Conservation (phyloP, 2,888 invertebrate species). For the Odontocolon sp. region DNA sequence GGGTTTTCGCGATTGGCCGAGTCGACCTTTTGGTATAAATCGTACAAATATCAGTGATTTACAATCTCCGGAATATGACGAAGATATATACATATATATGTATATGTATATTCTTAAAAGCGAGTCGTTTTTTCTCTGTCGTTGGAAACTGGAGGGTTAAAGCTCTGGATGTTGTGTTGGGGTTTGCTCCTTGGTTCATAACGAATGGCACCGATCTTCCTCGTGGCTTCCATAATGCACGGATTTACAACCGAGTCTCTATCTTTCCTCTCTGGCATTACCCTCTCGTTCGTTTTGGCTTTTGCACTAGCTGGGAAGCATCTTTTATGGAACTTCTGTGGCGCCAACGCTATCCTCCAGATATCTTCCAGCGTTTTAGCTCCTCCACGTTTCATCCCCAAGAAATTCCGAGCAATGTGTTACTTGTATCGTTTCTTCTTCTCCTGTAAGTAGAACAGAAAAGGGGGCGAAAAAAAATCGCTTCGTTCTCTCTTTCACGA, state of each 20-base stretch:
- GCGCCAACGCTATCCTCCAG: too few relatives aligned
- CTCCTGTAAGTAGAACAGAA: conserved; percentile 5
- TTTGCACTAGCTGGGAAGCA: neutral
- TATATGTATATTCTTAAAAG: neutral
- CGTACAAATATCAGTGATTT: conserved; percentile 57
- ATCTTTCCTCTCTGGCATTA: conserved; percentile 39
- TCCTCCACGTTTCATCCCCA: conserved; percentile 10
- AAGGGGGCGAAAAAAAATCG: neutral
- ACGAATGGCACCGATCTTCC: conserved; percentile 50
- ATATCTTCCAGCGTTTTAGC: neutral
- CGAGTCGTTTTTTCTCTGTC: neutral
- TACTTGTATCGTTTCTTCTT: conserved; percentile 18
- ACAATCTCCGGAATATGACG: conserved; percentile 9
- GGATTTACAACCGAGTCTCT: conserved; percentile 70
- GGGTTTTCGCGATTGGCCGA: conserved; percentile 14
- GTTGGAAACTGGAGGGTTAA: neutral
- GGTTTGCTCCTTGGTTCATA: conserved; percentile 35
- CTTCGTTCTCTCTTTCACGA: conserved; percentile 10
- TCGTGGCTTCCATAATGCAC: conserved; percentile 69
- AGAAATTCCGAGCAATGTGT: conserved; percentile 22
- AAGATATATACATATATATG: neutral
- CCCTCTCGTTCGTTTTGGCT: conserved; percentile 42
- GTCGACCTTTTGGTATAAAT: conserved; percentile 9
- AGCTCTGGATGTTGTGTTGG: neutral
- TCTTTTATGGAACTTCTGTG: conserved; percentile 52